Conservation (phyloP, 2,113 vertebrate species). For the Aphyosemion australe region DNA sequence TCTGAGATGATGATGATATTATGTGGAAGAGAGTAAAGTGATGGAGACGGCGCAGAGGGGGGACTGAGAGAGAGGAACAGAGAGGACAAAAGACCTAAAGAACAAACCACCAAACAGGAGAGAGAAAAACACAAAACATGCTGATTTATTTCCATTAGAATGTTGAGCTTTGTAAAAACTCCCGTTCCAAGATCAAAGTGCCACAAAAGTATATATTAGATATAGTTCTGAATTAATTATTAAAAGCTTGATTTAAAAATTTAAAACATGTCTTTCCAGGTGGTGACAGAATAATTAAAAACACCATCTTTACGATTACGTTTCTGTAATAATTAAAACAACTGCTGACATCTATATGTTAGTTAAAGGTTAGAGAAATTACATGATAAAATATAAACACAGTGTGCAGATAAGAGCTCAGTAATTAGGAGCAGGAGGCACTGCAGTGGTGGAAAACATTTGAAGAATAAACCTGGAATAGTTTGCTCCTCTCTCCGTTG, state of each 20-base stretch:
- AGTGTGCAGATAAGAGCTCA: constrained; percentile 63
- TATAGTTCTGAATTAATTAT: constrained; percentile 62
- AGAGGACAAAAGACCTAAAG: constrained; percentile 73
- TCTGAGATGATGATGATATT: constrained; percentile 99
- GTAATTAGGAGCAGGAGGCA: constrained; percentile 70
- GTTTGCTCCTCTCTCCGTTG: constrained; percentile 81
- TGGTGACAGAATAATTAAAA: constrained; percentile 63
- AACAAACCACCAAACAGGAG: constrained; percentile 56
- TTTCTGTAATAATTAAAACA: constrained; percentile 49
- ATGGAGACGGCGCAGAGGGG: constrained; percentile 84
- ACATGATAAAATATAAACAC: constrained; percentile 74
- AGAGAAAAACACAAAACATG: background rate
- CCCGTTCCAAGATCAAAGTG: constrained; percentile 61
- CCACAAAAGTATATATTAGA: background rate
- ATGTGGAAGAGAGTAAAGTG: constrained; percentile 92
- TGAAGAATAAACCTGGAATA: constrained; percentile 81
- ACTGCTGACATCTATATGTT: constrained; percentile 57
- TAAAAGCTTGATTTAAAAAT: constrained; percentile 54
- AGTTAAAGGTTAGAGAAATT: constrained; percentile 70
- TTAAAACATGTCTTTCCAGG: constrained; percentile 42
- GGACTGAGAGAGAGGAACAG: constrained; percentile 61
- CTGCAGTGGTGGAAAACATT: constrained; percentile 71
- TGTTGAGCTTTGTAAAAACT: constrained; percentile 30
- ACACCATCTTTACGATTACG: constrained; percentile 57
- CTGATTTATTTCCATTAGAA: constrained; percentile 48